Evolutionary conservation across 2,113 vertebrate species (phyloP).

Genomic region (Tupaia chinensis): DNA sequence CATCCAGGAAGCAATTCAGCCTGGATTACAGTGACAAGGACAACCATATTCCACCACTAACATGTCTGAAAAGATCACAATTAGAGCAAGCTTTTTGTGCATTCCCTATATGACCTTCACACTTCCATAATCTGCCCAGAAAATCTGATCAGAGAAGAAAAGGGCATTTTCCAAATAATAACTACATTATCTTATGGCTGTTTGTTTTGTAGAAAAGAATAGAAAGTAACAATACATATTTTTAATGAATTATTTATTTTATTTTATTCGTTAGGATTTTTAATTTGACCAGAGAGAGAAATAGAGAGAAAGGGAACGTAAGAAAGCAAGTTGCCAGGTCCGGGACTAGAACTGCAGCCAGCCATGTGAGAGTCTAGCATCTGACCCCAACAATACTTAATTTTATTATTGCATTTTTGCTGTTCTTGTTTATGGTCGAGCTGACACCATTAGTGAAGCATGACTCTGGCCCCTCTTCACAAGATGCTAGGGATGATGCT

Average conservation of each 20-base stretch:
- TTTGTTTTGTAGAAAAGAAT: not conserved
- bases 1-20: not conserved
- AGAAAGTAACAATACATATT: conserved; percentile 7
- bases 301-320: too few relatives aligned
- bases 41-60: not conserved
- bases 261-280: too few relatives aligned
- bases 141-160: not conserved
- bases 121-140: not conserved
- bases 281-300: too few relatives aligned
- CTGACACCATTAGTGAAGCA: not conserved
- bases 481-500: not conserved
- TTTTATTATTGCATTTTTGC: not conserved
- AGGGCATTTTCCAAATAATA: conserved; percentile 27
- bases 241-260: not conserved
- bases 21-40: not conserved
- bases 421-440: not conserved
- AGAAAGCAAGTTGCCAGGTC: too few relatives aligned
- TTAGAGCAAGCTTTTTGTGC: not conserved
- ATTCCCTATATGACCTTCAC: not conserved
- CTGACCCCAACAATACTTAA: too few relatives aligned
- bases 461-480: not conserved
- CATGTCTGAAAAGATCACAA: not conserved
- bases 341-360: too few relatives aligned
- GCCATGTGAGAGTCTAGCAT: too few relatives aligned
- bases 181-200: not conserved